Evolutionary conservation across 2,113 vertebrate genomes (phyloP), one percentile per base, ranked within the genome.

Genomic region (Telmatochromis sp.): DNA sequence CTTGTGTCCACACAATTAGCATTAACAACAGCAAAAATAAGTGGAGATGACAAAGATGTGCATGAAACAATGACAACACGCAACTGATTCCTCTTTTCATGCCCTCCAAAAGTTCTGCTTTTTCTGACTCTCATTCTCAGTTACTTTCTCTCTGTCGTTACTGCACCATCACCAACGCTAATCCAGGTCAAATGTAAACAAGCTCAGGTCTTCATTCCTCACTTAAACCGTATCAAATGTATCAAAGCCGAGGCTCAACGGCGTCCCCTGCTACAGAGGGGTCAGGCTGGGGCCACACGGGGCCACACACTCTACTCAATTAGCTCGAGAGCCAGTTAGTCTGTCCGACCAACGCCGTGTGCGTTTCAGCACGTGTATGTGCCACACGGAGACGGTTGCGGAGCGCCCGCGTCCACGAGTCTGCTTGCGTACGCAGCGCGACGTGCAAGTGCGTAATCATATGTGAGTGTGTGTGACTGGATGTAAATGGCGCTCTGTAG

Each of bases 181-280:
- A 97, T 96, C 96, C 96, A 91, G 94, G 96, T 97, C 96, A 96
- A 97, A 97, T 95, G 96, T 96, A 97, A 97, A 97, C 96, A 97
- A 96, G 94, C 97, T 96, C 96, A 95, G 90, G 95, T 95, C 95
- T 96, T 97, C 97, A 96, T 97, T 97, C 97, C 96, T 81, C 90
- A 93, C 96, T 96, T 96, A 96, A 97, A 97, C 97, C 97, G 92
- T 97, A 98, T 98, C 97, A 96, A 97, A 98, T 98, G 96, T 96
- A 97, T 98, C 97, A 98, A 98, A 98, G 97, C 96, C 26, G 1
- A 4, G 96, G 97, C 95, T 97, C 97, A 96, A 95, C 95, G 95
- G 96, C 94, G 95, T 97, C 96, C 95, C 95, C 88, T 93, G 93
- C 94, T 94, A 96, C 96, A 96, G 96, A 95, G 95, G 95, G 96